A percentile compares a stretch with the other conserved stretches of the same genome.
Evolutionary conservation across 1,140 invertebrate species (phyloP).

Genomic region (Drosophila watanabei): DNA sequence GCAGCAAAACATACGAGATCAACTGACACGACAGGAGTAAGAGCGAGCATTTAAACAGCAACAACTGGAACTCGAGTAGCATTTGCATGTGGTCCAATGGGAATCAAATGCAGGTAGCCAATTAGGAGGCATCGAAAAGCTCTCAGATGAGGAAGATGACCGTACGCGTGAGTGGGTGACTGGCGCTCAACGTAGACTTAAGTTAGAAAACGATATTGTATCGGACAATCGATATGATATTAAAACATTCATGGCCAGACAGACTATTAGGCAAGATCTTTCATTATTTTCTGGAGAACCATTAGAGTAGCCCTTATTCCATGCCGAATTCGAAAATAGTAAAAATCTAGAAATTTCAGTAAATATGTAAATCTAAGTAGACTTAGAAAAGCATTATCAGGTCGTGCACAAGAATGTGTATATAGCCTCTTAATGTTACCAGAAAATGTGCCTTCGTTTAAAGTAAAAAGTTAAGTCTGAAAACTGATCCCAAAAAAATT

Average conservation of each 20-base stretch:
- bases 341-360: neutral
- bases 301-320: neutral
- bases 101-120: neutral
- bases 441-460: too few species aligned
- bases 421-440: too few species aligned
- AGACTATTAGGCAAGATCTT: neutral
- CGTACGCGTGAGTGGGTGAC: neutral
- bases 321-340: neutral
- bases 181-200: neutral
- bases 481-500: too few species aligned
- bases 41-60: neutral
- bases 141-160: neutral
- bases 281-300: neutral
- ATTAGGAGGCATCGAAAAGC: neutral
- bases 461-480: too few species aligned
- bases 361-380: too few species aligned
- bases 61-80: neutral
- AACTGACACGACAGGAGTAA: neutral
- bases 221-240: neutral
- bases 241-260: neutral
- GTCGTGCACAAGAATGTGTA: neutral
- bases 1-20: neutral
- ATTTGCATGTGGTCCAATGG: neutral
- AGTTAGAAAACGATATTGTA: neutral
- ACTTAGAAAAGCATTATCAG: neutral